Conservation (phyloP, 2,797 vertebrate species). For the Telmatherina bonti region DNA sequence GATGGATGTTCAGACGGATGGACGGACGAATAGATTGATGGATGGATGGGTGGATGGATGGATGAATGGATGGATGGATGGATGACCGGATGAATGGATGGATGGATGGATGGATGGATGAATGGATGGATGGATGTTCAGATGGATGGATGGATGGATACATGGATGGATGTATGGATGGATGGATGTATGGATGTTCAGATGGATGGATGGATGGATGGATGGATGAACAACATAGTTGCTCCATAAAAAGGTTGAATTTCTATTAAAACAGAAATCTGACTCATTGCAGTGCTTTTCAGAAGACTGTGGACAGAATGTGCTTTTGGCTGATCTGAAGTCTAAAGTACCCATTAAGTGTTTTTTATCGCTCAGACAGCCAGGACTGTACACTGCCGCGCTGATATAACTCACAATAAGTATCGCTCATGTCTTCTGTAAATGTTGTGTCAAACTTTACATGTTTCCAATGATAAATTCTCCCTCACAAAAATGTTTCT, state of each 20-base stretch:
- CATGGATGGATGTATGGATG: not conserved
- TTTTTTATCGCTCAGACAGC: not conserved
- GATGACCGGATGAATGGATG: too few species aligned
- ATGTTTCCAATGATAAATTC: slow-evolving; percentile 4
- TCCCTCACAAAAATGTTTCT: not conserved
- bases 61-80: too few species aligned
- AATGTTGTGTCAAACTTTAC: not conserved
- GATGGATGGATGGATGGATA: not conserved
- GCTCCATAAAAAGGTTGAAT: slow-evolving; percentile 1
- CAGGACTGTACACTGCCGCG: not conserved
- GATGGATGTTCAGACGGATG: too few species aligned
- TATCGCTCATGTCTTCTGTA: not conserved
- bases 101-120: too few species aligned
- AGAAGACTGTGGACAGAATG: slow-evolving; percentile 44
- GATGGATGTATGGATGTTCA: too few species aligned
- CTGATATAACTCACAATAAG: slow-evolving; percentile 2
- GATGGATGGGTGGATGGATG: too few species aligned
- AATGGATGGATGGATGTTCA: too few species aligned
- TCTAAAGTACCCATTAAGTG: slow-evolving; percentile 28
- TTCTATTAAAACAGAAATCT: slow-evolving; percentile 18
- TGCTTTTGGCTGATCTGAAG: slow-evolving; percentile 22
- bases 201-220: not conserved
- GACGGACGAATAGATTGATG: too few species aligned
- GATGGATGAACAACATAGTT: too few species aligned
- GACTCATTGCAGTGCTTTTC: slow-evolving; percentile 18